These are phyloP conservation scores for Apodemus speciosus DNA, from an alignment of 2,113 vertebrate genomes.

Conservation along the genomic window DNA sequence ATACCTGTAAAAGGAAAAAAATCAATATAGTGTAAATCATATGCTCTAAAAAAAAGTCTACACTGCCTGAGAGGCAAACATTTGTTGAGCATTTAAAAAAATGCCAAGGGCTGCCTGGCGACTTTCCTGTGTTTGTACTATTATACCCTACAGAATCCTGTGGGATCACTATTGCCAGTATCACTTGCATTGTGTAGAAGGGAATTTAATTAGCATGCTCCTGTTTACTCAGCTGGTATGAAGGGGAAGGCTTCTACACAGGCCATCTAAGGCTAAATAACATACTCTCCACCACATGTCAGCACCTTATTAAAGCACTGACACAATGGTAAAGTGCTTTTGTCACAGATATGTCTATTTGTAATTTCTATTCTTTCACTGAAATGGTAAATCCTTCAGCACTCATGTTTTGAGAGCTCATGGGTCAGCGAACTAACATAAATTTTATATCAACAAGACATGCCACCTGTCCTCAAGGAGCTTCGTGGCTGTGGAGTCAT, in stretches of 20 bases:
- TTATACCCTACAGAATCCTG: background rate
- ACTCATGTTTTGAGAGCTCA: background rate
- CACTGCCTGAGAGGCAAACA: background rate
- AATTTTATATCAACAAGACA: background rate
- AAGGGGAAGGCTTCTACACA: background rate
- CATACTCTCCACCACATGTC: background rate
- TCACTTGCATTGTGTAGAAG: background rate
- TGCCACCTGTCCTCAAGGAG: background rate
- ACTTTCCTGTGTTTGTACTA: background rate
- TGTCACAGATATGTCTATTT: background rate
- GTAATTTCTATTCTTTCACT: background rate
- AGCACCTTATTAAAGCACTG: background rate
- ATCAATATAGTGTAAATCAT: background rate
- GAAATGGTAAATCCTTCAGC: background rate
- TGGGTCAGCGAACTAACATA: background rate
- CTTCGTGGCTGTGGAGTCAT: background rate
- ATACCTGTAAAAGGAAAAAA: background rate
- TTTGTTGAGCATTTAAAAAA: background rate
- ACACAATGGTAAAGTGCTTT: background rate
- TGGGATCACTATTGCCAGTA: background rate
- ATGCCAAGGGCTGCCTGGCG: background rate
- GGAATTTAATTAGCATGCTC: background rate
- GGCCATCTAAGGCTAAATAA: background rate
- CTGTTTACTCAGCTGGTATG: conserved; percentile 36
- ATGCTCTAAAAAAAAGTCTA: background rate